Evolutionary conservation across 2,888 invertebrate species (phyloP).

Genomic region (Athalia cordata): DNA sequence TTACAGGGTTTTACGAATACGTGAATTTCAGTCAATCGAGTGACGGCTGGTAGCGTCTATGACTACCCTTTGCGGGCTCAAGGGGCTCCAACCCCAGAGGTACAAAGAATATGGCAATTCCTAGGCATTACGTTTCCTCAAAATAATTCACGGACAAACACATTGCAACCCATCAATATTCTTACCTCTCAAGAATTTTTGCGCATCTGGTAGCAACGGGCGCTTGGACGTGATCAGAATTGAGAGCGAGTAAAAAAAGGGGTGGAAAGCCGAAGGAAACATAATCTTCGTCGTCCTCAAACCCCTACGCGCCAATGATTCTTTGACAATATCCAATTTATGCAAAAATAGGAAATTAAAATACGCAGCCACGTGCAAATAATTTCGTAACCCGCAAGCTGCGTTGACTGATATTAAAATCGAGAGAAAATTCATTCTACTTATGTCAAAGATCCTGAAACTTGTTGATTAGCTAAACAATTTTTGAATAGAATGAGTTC

Average conservation of each 20-base stretch:
- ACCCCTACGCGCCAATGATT: constrained; percentile 6
- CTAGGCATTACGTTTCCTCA: constrained; percentile 44
- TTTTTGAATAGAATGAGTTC: too few relatives aligned
- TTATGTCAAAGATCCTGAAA: too few relatives aligned
- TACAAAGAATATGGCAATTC: constrained; percentile 43
- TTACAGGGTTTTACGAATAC: not conserved
- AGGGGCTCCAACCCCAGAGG: not conserved
- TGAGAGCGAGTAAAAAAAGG: constrained; percentile 27
- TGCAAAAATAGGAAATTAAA: constrained; percentile 2
- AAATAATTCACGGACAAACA: constrained; percentile 47
- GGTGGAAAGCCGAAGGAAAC: constrained; percentile 20
- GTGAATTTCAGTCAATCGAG: constrained; percentile 5
- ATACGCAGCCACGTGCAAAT: not conserved
- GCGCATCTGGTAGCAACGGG: constrained; percentile 46
- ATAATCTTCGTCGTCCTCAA: constrained; percentile 16
- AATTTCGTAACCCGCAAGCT: constrained; percentile 29
- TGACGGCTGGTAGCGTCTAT: not conserved
- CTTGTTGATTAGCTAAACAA: too few relatives aligned
- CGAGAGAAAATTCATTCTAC: too few relatives aligned
- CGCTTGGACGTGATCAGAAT: constrained; percentile 46
- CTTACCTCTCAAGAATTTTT: constrained; percentile 42
- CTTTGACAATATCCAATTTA: not conserved
- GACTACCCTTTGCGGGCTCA: constrained; percentile 3
- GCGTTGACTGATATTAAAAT: not conserved
- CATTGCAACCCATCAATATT: constrained; percentile 47